Conservation (phyloP, 2,797 vertebrate genomes). For the Darevskia mixta region DNA sequence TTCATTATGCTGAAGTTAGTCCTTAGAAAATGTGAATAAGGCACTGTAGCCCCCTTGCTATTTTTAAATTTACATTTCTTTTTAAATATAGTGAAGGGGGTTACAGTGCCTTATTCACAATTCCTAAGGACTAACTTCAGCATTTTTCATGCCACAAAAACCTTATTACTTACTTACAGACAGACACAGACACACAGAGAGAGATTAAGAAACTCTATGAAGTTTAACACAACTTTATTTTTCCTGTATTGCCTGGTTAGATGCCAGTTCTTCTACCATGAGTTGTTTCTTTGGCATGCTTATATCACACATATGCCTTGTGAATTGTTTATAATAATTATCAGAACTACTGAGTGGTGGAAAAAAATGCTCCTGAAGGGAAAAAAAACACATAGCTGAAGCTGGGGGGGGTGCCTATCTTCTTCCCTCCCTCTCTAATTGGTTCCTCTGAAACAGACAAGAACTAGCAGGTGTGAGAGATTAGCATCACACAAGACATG, state of each 20-base stretch:
- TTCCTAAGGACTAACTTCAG: conserved; percentile 10
- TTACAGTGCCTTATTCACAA: conserved; percentile 27
- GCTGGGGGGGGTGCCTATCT: not conserved
- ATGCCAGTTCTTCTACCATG: not conserved
- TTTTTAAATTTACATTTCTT: too few relatives aligned
- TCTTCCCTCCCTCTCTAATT: too few relatives aligned
- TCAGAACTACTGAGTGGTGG: not conserved
- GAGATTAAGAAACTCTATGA: conserved; percentile 10
- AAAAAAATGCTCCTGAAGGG: not conserved
- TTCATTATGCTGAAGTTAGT: not conserved
- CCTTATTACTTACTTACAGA: not conserved
- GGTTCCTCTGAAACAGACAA: not conserved
- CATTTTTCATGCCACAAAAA: conserved; percentile 40
- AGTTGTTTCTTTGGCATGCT: not conserved
- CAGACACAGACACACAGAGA: not conserved
- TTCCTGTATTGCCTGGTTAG: not conserved
- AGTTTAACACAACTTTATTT: not conserved
- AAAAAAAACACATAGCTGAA: not conserved
- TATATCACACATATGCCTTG: not conserved
- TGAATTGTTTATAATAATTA: not conserved
- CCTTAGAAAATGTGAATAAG: not conserved
- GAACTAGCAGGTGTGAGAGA: not conserved
- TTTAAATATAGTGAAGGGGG: conserved; percentile 10
- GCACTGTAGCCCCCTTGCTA: too few relatives aligned
- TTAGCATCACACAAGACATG: not conserved